Evolutionary conservation across 2,888 invertebrate genomes (phyloP).

Genomic region (Athalia cordata): DNA sequence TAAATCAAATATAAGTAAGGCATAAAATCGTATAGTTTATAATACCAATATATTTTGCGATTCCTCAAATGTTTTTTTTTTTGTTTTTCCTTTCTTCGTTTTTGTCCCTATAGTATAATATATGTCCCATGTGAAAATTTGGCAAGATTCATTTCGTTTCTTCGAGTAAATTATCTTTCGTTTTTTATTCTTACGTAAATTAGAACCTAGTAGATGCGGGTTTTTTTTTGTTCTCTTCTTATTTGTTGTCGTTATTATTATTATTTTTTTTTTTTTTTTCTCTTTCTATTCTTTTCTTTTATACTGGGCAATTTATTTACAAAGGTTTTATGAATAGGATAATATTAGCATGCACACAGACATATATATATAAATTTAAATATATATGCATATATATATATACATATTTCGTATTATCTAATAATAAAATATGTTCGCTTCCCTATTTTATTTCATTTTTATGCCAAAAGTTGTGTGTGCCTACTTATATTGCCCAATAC

Average conservation of each 20-base stretch:
- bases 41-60: conserved; percentile 72
- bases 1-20: conserved; percentile 20
- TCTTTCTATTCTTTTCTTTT: background rate
- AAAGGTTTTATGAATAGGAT: conserved; percentile 59
- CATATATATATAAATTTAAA: conserved; percentile 28
- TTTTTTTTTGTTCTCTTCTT: conserved; percentile 3
- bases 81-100: too few relatives aligned
- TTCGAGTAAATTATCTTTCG: conserved; percentile 41
- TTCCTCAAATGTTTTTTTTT: conserved; percentile 66
- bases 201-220: conserved; percentile 11
- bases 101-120: too few relatives aligned
- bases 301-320: conserved; percentile 64
- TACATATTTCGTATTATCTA: conserved; percentile 43
- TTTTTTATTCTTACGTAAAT: background rate
- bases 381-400: background rate
- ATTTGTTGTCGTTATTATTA: too few relatives aligned
- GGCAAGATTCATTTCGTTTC: conserved; percentile 68
- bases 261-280: too few relatives aligned
- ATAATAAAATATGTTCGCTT: conserved; percentile 47
- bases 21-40: conserved; percentile 62
- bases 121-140: conserved; percentile 69
- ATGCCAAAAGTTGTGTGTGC: conserved; percentile 37
- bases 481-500: conserved; percentile 38
- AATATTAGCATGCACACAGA: conserved; percentile 61
- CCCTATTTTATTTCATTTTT: conserved; percentile 14